Conservation (phyloP, 2,113 vertebrate genomes). For the Cercopithecus mona region DNA sequence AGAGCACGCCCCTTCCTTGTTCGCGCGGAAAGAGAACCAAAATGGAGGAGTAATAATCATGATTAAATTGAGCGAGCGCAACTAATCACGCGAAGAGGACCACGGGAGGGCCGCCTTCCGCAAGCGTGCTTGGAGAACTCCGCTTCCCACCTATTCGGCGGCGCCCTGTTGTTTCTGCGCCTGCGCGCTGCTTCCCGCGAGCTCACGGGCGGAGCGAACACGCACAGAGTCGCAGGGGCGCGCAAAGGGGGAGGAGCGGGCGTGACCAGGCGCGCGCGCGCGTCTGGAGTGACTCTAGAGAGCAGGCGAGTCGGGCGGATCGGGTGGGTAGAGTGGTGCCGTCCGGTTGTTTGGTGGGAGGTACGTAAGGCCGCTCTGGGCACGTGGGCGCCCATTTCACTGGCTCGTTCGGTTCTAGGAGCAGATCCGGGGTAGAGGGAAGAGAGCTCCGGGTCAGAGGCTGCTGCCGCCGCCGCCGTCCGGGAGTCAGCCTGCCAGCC, state of each 20-base stretch:
- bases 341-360: neutral
- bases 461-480: neutral
- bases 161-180: neutral
- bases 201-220: neutral
- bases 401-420: neutral
- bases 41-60: neutral
- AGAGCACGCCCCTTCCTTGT: neutral
- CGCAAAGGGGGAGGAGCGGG: conserved; percentile 1
- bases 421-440: conserved; percentile 60
- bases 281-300: neutral
- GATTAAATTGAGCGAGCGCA: neutral
- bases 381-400: neutral
- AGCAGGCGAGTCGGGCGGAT: conserved; percentile 64
- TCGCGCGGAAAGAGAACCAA: neutral
- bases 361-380: conserved; percentile 54
- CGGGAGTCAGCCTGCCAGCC: neutral
- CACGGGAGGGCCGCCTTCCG: rapidly evolving
- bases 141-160: neutral
- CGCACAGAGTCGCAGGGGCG: neutral
- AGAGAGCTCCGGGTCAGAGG: conserved; percentile 20
- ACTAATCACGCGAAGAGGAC: neutral
- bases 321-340: conserved; percentile 51
- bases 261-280: neutral
- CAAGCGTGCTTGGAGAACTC: neutral
- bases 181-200: conserved; percentile 28